Evolutionary conservation across 2,888 invertebrate genomes (phyloP).

Genomic region (Carpatolechia fugitivella): DNA sequence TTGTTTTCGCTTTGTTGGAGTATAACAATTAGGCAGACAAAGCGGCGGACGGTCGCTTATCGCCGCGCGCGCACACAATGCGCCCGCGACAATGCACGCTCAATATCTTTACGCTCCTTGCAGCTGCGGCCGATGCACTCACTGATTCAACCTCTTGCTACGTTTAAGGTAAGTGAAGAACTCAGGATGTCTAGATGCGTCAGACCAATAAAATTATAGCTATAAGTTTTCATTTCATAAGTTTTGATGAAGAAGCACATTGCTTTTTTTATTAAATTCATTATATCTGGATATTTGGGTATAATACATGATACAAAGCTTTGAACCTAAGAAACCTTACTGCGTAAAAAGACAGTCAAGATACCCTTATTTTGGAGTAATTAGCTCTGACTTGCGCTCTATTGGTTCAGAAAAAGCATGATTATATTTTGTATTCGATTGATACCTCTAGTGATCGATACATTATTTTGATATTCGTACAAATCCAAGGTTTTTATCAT

Average conservation of each 20-base stretch:
- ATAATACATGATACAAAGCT: too few relatives aligned
- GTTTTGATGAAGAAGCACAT: neutral
- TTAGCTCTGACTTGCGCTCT: too few relatives aligned
- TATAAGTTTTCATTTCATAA: neutral
- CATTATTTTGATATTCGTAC: too few relatives aligned
- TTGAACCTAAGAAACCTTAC: too few relatives aligned
- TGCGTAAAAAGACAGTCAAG: too few relatives aligned
- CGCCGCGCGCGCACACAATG: slow-evolving; percentile 59
- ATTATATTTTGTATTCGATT: too few relatives aligned
- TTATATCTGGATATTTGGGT: too few relatives aligned
- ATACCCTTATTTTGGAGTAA: too few relatives aligned
- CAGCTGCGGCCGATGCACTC: slow-evolving; percentile 68
- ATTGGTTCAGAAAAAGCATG: too few relatives aligned
- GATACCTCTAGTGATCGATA: too few relatives aligned
- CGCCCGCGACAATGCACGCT: slow-evolving; percentile 62
- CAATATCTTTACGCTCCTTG: slow-evolving; percentile 72
- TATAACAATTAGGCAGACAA: slow-evolving; percentile 74
- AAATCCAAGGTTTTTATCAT: too few relatives aligned
- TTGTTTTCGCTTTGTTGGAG: slow-evolving; percentile 71
- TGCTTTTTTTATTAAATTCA: neutral
- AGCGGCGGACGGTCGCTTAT: slow-evolving; percentile 56
- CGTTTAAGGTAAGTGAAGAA: slow-evolving; percentile 38
- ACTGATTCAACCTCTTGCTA: slow-evolving; percentile 56
- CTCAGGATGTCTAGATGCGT: slow-evolving; percentile 14
- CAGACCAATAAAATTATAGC: neutral